Evolutionary conservation across 2,888 invertebrate species (phyloP).

Genomic region (Chromoteleia sp.): DNA sequence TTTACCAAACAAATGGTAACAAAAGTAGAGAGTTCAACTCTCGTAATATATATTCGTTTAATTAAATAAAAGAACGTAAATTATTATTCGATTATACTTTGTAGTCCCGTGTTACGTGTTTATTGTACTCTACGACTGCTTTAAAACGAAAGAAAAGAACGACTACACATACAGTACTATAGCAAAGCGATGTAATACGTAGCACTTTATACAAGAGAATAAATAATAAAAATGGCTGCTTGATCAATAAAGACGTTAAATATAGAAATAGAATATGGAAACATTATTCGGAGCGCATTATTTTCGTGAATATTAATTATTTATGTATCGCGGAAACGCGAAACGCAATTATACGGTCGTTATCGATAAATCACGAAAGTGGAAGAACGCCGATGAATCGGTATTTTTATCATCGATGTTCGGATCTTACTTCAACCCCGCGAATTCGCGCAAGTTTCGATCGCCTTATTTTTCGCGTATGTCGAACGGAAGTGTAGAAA

Average conservation of each 20-base stretch:
- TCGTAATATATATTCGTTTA: slow-evolving; percentile 15
- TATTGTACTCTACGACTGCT: slow-evolving; percentile 43
- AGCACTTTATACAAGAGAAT: slow-evolving; percentile 67
- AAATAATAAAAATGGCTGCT: slow-evolving; percentile 67
- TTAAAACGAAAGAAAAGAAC: slow-evolving; percentile 54
- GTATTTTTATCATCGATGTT: too few relatives aligned
- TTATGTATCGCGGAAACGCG: not conserved
- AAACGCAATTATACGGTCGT: not conserved
- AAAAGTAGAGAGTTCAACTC: slow-evolving; percentile 36
- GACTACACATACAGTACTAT: slow-evolving; percentile 63
- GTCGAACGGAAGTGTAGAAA: too few relatives aligned
- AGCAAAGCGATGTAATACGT: slow-evolving; percentile 68
- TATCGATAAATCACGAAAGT: too few relatives aligned
- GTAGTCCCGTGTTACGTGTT: slow-evolving; percentile 40
- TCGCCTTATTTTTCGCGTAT: too few relatives aligned
- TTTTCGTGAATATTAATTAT: slow-evolving; percentile 30
- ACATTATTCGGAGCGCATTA: slow-evolving; percentile 17
- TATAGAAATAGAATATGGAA: slow-evolving; percentile 59
- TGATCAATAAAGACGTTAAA: slow-evolving; percentile 66
- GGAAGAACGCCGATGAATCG: too few relatives aligned
- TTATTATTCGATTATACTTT: slow-evolving; percentile 31
- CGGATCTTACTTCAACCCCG: too few relatives aligned
- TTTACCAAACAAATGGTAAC: not conserved
- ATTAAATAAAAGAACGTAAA: slow-evolving; percentile 2
- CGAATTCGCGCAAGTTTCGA: too few relatives aligned